Evolutionary conservation across 2,888 invertebrate genomes (phyloP).

Genomic region (Leptopterna dolabrata): DNA sequence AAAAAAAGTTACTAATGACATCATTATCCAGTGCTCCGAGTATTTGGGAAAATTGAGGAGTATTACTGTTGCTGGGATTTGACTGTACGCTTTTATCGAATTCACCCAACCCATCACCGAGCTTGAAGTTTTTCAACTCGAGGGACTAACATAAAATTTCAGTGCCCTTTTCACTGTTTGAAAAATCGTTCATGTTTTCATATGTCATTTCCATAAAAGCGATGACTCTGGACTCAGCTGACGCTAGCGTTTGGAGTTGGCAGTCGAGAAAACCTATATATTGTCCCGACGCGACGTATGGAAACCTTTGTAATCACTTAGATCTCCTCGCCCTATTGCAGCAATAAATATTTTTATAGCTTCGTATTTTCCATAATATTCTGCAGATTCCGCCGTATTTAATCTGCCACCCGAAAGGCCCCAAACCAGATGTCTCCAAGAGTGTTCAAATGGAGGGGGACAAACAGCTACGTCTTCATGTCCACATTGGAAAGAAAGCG

Average conservation of each 20-base stretch:
- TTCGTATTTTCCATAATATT: not conserved
- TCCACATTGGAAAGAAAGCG: too few species aligned
- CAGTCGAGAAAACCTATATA: not conserved
- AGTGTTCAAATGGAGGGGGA: not conserved
- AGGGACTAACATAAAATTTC: not conserved
- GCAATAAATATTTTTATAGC: slow-evolving; percentile 9
- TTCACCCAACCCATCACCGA: not conserved
- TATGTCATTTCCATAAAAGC: not conserved
- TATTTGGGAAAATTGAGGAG: too few species aligned
- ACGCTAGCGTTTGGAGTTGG: not conserved
- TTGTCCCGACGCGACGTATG: not conserved
- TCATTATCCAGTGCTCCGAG: too few species aligned
- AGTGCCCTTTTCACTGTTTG: not conserved
- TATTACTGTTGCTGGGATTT: not conserved
- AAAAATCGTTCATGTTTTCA: not conserved
- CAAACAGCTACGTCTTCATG: not conserved
- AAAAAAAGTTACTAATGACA: too few species aligned
- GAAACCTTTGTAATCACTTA: not conserved
- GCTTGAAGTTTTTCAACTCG: not conserved
- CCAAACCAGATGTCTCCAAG: not conserved
- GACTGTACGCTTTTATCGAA: not conserved
- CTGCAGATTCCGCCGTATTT: not conserved
- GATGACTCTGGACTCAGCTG: not conserved
- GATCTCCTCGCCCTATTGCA: not conserved
- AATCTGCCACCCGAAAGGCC: not conserved